Evolutionary conservation across 2,888 invertebrate genomes (phyloP).

Genomic region (Chrysolina haemoptera): DNA sequence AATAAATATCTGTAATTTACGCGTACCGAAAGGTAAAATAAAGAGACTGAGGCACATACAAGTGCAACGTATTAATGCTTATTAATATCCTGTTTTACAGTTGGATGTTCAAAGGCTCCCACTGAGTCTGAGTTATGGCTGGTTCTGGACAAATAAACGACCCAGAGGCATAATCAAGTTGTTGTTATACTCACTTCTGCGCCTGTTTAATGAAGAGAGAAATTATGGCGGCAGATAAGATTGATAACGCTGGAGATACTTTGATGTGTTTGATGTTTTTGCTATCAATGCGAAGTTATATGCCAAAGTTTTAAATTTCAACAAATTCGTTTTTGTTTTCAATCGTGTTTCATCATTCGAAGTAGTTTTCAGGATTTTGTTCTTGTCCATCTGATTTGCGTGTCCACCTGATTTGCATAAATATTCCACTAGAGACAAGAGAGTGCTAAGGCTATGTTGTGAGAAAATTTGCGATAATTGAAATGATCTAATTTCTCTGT

Average conservation of each 20-base stretch:
- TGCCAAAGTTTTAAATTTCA: no score
- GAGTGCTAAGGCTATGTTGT: no score
- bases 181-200: slow-evolving; percentile 23
- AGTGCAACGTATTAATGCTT: slow-evolving; percentile 60
- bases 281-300: no score
- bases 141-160: slow-evolving; percentile 9
- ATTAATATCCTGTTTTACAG: slow-evolving; percentile 63
- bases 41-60: slow-evolving; percentile 54
- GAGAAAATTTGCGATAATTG: no score
- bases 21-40: slow-evolving; percentile 61
- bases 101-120: slow-evolving; percentile 61
- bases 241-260: not conserved
- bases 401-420: no score
- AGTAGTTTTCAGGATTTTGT: no score
- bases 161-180: slow-evolving; percentile 12
- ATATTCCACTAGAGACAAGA: no score
- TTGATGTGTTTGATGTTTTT: not conserved
- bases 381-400: no score
- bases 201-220: not conserved
- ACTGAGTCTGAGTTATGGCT: slow-evolving; percentile 64
- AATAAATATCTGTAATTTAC: slow-evolving; percentile 68
- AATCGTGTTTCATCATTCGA: no score
- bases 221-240: not conserved
- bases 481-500: no score
- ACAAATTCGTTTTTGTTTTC: no score